phyloP scores from a whole-genome alignment of 2,888 invertebrate genomes.

The Drosophila dives region DNA sequence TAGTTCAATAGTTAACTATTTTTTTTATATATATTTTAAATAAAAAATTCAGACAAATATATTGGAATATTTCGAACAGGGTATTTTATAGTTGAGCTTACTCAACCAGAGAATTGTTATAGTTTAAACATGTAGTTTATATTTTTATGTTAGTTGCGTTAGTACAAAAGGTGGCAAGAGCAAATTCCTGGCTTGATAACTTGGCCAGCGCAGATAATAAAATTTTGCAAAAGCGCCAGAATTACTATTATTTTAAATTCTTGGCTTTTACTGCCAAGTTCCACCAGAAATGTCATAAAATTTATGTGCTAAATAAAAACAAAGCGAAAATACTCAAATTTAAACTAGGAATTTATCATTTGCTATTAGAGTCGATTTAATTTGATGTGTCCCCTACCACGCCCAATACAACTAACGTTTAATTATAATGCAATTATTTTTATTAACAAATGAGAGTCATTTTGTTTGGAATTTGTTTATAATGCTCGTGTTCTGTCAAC shows the following conservation, averaged over 20 bases:
- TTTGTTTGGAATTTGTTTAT: constrained; percentile 1
- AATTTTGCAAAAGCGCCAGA: not conserved
- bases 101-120: not conserved
- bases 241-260: not conserved
- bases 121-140: too few species aligned
- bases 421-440: not conserved
- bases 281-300: not conserved
- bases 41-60: not conserved
- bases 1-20: not conserved
- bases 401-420: not conserved
- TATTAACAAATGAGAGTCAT: constrained; percentile 6
- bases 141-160: not conserved
- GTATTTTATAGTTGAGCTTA: not conserved
- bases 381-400: not conserved
- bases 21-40: not conserved
- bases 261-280: not conserved
- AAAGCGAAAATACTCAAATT: not conserved
- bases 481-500: constrained; percentile 32
- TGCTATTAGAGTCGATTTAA: not conserved
- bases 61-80: not conserved
- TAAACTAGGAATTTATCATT: not conserved
- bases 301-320: not conserved
- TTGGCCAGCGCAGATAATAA: not conserved
- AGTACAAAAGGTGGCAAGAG: not conserved
- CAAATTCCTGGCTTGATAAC: not conserved